Conservation (phyloP, 2,888 invertebrate genomes). For the Dimorphilus gyrociliatus region DNA sequence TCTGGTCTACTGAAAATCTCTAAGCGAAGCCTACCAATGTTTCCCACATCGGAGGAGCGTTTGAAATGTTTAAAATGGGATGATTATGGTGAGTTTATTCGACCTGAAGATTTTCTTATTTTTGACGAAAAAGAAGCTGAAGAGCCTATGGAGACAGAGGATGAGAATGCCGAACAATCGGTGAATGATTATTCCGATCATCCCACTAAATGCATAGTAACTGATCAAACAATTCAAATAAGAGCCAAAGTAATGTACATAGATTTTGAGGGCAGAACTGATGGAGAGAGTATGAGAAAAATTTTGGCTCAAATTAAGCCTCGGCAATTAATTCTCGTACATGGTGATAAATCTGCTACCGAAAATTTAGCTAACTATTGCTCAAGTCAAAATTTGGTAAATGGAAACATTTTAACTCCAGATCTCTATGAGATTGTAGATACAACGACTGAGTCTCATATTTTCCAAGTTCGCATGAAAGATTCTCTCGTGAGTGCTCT, state of each 20-base stretch:
- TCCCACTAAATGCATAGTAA: conserved; percentile 75
- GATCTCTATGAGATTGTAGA: conserved; percentile 58
- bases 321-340: conserved; percentile 58
- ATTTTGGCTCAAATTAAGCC: conserved; percentile 58
- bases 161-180: no score
- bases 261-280: conserved; percentile 76
- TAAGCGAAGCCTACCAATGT: conserved; percentile 96
- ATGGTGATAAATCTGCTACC: conserved; percentile 55
- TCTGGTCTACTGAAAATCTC: no score
- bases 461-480: conserved; percentile 83
- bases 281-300: conserved; percentile 49
- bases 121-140: neutral
- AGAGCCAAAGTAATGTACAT: conserved; percentile 78
- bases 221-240: conserved; percentile 56
- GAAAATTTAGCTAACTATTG: conserved; percentile 51
- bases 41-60: conserved; percentile 79
- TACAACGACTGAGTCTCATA: conserved; percentile 91
- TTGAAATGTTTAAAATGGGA: conserved; percentile 71
- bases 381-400: conserved; percentile 44
- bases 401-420: conserved; percentile 61
- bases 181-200: no score
- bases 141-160: no score
- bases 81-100: conserved; percentile 90
- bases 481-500: conserved; percentile 75
- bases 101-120: no score